Base-by-base conservation (phyloP, 2,113 vertebrate genomes). In the Phylloscopus whistleri region DNA sequence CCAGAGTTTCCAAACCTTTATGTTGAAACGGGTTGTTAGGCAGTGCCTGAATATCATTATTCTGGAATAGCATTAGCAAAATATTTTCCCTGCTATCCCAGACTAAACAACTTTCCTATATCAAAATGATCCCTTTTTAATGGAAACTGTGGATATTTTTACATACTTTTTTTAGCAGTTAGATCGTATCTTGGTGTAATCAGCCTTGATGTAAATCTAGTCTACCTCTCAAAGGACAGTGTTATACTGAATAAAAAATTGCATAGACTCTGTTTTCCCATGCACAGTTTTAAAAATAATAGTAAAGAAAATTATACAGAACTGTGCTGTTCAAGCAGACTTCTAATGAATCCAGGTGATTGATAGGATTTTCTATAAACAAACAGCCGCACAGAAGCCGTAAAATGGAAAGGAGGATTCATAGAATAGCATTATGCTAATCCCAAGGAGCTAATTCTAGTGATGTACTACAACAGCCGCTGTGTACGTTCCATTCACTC, bases 391-490 rank as follows among this genome's bases (percentile, higher is more conserved):
- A 97, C 10, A 97, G 90, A 97, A 97, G 96, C 90, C 67, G 14
- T 97, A 97, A 98, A 98, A 96, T 49, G 60, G 83, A 96, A 97
- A 97, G 93, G 94, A 97, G 88, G 75, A 95, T 97, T 98, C 96
- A 93, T 81, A 96, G 96, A 97, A 97, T 78, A 96, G 44, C 95
- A 96, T 98, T 98, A 98, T 98, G 97, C 74, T 98, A 98, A 98
- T 98, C 98, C 97, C 97, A 95, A 76, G 97, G 96, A 98, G 97
- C 96, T 96, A 98, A 98, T 98, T 98, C 96, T 66, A 90, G 88
- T 98, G 97, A 98, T 98, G 90, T 98, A 98, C 67, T 96, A 94
- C 91, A 94, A 93, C 92, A 95, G 90, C 87, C 20, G 0, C 75
- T 92, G 43, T 88, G 94, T 94, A 86, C 10, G 4, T 94, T 92